These are phyloP conservation scores for Tinea trinotella DNA, from an alignment of 2,888 invertebrate genomes.

Conservation along the genomic window DNA sequence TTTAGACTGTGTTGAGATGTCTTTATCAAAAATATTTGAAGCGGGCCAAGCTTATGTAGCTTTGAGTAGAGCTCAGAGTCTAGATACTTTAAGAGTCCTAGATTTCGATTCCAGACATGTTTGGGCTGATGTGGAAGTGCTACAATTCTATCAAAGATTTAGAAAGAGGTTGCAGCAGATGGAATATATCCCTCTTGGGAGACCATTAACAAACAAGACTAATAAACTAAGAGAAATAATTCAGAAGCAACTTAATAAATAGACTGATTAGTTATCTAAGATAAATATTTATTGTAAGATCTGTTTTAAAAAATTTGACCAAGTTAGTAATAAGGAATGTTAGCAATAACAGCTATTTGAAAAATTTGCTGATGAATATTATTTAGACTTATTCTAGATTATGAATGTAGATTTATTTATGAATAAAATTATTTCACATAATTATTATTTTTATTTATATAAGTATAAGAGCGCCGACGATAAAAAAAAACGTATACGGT, in stretches of 20 bases:
- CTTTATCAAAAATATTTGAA: slow-evolving; percentile 91
- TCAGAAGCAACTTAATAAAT: slow-evolving; percentile 44
- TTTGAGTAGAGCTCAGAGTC: slow-evolving; percentile 90
- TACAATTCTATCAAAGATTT: slow-evolving; percentile 85
- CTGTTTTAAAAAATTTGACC: too few species aligned
- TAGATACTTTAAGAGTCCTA: slow-evolving; percentile 86
- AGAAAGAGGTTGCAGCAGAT: slow-evolving; percentile 75
- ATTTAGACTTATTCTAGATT: too few species aligned
- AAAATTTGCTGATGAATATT: too few species aligned
- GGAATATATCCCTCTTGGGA: slow-evolving; percentile 76
- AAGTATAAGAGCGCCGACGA: too few species aligned
- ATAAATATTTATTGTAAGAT: too few species aligned
- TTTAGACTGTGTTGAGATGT: slow-evolving; percentile 96
- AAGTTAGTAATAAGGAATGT: too few species aligned
- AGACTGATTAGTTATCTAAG: background rate
- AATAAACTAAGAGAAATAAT: slow-evolving; percentile 51
- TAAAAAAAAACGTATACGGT: too few species aligned
- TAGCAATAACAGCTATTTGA: too few species aligned
- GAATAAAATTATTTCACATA: too few species aligned
- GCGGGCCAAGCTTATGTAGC: slow-evolving; percentile 98
- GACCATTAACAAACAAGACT: slow-evolving; percentile 54
- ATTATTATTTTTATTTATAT: too few species aligned
- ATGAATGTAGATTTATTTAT: too few species aligned
- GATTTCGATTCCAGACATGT: slow-evolving; percentile 91
- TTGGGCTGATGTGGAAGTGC: slow-evolving; percentile 88